Evolutionary conservation across 2,888 invertebrate genomes (phyloP).

Genomic region (Polyploca ridens): DNA sequence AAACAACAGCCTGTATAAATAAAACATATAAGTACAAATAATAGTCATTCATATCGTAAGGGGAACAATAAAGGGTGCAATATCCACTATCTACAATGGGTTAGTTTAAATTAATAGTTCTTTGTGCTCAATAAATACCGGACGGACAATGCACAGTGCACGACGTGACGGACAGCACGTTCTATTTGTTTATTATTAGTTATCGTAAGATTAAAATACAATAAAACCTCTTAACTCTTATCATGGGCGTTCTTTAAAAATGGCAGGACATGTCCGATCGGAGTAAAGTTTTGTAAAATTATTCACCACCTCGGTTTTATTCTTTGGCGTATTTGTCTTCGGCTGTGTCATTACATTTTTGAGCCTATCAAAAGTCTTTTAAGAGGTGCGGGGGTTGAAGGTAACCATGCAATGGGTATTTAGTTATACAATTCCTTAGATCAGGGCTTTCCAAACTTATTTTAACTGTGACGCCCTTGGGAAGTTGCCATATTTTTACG

Average conservation of each 20-base stretch:
- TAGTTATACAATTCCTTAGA: no score
- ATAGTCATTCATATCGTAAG: background rate
- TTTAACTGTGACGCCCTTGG: no score
- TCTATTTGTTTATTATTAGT: background rate
- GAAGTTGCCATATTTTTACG: no score
- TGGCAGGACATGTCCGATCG: background rate
- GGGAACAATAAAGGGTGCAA: background rate
- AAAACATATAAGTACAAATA: background rate
- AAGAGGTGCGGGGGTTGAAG: no score
- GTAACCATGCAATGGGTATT: no score
- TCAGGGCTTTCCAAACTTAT: no score
- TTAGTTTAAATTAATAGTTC: constrained; percentile 5
- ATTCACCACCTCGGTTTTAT: no score
- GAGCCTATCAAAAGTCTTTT: no score
- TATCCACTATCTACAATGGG: background rate
- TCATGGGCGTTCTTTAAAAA: background rate
- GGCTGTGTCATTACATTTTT: no score
- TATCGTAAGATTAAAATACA: background rate
- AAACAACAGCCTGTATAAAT: background rate
- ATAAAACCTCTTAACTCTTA: background rate
- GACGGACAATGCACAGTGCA: background rate
- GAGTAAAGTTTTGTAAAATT: background rate
- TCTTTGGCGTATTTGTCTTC: no score
- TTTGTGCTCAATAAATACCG: background rate
- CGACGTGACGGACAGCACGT: background rate